Evolutionary conservation across 2,888 invertebrate species (phyloP).

Genomic region (Sesia bembeciformis): DNA sequence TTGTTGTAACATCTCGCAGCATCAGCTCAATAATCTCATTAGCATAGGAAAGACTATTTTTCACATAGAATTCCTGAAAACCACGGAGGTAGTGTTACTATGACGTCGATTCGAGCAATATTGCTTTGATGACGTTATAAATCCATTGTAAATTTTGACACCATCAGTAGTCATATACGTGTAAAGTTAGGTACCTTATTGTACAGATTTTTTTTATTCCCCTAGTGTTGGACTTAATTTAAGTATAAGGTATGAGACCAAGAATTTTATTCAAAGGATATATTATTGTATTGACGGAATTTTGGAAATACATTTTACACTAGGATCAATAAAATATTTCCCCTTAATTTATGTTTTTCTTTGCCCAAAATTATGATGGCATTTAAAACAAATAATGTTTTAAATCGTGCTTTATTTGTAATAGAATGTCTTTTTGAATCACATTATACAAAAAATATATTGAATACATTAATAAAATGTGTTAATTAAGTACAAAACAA

Average conservation of each 20-base stretch:
- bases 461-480: constrained; percentile 5
- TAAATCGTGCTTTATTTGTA: neutral
- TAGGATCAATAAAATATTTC: constrained; percentile 73
- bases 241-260: constrained; percentile 66
- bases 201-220: constrained; percentile 51
- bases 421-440: neutral
- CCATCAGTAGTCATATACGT: constrained; percentile 35
- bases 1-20: neutral
- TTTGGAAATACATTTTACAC: constrained; percentile 72
- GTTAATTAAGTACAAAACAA: constrained; percentile 19
- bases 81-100: constrained; percentile 3
- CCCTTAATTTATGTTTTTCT: constrained; percentile 24
- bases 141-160: constrained; percentile 50
- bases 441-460: neutral
- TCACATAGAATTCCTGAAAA: constrained; percentile 5
- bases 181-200: constrained; percentile 54
- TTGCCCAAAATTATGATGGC: neutral
- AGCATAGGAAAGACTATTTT: neutral
- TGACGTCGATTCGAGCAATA: neutral
- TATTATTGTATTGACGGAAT: constrained; percentile 69
- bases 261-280: constrained; percentile 66
- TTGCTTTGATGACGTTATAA: neutral
- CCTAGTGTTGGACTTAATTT: constrained; percentile 54
- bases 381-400: neutral
- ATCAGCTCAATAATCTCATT: neutral